Percentiles rank a stretch among this genome's conserved stretches.
Evolutionary conservation across 1,140 invertebrate species (phyloP).

Genomic region (Capitella teleta): DNA sequence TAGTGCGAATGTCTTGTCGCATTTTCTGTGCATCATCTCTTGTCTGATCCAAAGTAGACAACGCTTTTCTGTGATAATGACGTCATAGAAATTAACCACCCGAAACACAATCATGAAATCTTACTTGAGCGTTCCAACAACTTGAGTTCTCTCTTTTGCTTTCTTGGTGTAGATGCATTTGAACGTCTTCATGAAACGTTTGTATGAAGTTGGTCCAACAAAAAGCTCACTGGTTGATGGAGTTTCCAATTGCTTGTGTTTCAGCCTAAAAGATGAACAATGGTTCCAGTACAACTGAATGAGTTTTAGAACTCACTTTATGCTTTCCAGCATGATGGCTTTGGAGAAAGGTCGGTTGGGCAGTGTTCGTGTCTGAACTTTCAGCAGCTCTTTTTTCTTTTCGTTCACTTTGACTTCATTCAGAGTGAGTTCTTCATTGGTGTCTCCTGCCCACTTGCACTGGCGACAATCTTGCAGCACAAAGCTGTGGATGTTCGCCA

Average conservation of each 20-base stretch:
- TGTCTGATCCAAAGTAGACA: slow-evolving; percentile 35
- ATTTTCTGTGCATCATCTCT: slow-evolving; percentile 34
- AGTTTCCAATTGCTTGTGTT: slow-evolving; percentile 18
- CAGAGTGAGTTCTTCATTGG: slow-evolving; percentile 26
- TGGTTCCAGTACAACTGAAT: neutral
- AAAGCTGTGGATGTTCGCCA: slow-evolving; percentile 41
- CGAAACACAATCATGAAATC: slow-evolving; percentile 5
- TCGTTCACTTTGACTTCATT: slow-evolving; percentile 20
- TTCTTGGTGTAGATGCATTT: slow-evolving; percentile 31
- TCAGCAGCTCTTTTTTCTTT: slow-evolving; percentile 36
- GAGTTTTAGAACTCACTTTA: slow-evolving; percentile 23
- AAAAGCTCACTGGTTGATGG: slow-evolving; percentile 34
- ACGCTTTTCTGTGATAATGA: slow-evolving; percentile 32
- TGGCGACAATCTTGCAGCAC: slow-evolving; percentile 37
- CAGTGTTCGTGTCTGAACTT: slow-evolving; percentile 21
- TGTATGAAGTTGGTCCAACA: slow-evolving; percentile 35
- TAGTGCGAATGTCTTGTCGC: slow-evolving; percentile 35
- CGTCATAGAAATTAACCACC: too few species aligned
- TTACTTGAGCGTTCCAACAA: slow-evolving; percentile 35
- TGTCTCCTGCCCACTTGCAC: slow-evolving; percentile 36
- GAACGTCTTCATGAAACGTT: slow-evolving; percentile 36
- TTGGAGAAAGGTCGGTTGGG: slow-evolving; percentile 38
- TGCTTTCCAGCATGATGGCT: slow-evolving; percentile 31
- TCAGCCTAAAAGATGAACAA: slow-evolving; percentile 15
- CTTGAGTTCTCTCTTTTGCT: slow-evolving; percentile 28